Percentiles rank a stretch among this genome's conserved stretches.
phyloP scores from a whole-genome alignment of 2,113 vertebrate genomes.

The Microcebus tavaratra region DNA sequence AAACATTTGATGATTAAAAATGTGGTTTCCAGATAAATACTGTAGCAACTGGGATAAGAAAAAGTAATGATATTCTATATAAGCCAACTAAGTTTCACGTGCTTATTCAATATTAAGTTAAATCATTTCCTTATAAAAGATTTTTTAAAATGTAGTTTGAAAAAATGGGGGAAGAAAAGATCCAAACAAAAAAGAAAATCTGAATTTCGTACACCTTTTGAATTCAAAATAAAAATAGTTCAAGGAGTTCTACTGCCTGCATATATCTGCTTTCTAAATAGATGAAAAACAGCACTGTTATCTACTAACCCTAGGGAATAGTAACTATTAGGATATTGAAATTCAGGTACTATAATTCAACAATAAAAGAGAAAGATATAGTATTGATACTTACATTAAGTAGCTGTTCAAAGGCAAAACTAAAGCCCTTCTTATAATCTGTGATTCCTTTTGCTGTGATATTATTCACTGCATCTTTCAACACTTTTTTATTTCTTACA shows the following conservation, averaged over 20 bases:
- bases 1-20: background rate
- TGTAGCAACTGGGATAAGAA: background rate
- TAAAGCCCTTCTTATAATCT: slow-evolving; percentile 98
- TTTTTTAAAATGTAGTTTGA: background rate
- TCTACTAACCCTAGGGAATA: fast-evolving
- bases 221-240: background rate
- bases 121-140: background rate
- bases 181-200: background rate
- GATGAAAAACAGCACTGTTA: background rate
- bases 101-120: background rate
- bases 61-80: background rate
- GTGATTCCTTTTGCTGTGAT: slow-evolving; percentile 98
- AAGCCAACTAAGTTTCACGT: background rate
- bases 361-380: background rate
- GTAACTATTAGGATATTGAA: background rate
- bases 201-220: background rate
- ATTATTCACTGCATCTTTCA: slow-evolving; percentile 97
- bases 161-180: background rate
- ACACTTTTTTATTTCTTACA: slow-evolving; percentile 97
- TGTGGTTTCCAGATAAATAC: background rate
- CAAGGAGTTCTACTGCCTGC: background rate
- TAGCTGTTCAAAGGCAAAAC: slow-evolving; percentile 98
- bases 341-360: background rate
- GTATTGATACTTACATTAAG: slow-evolving; percentile 89
- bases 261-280: background rate